These are phyloP conservation scores for Sclerodermus sp. DNA, from an alignment of 2,888 invertebrate genomes.

Conservation along the genomic window DNA sequence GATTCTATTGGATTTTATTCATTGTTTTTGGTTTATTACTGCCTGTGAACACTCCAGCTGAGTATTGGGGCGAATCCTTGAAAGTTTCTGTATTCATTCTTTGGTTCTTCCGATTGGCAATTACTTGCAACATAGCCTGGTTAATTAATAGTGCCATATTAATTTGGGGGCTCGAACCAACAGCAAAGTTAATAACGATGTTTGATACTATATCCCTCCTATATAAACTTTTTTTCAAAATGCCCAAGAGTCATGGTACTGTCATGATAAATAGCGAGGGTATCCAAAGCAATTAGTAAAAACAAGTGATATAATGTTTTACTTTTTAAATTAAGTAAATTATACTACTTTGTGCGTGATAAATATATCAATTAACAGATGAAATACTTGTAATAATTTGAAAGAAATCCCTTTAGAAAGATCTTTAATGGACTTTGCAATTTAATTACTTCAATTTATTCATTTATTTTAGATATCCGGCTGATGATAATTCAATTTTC, in stretches of 20 bases:
- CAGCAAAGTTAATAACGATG: conserved; percentile 68
- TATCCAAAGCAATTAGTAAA: conserved; percentile 26
- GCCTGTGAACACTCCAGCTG: conserved; percentile 75
- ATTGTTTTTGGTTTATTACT: conserved; percentile 65
- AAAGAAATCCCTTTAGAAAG: no score
- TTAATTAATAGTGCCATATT: conserved; percentile 73
- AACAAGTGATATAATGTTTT: neutral
- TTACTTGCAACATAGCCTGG: conserved; percentile 70
- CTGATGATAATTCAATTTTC: conserved; percentile 76
- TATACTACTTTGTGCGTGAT: no score
- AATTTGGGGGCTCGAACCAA: conserved; percentile 72
- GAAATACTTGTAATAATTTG: no score
- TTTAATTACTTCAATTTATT: no score
- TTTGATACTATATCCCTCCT: conserved; percentile 35
- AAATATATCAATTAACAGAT: neutral
- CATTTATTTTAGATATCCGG: conserved; percentile 65
- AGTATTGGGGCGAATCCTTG: conserved; percentile 76
- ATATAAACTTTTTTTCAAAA: conserved; percentile 40
- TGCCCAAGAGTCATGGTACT: conserved; percentile 48
- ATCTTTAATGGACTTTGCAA: no score
- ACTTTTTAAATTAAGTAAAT: neutral
- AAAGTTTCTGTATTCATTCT: conserved; percentile 66
- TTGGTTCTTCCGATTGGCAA: conserved; percentile 69
- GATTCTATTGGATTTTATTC: conserved; percentile 73
- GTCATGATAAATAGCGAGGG: conserved; percentile 41